phyloP scores from a whole-genome alignment of 2,797 vertebrate genomes.

The Lophotriccus pileatus region DNA sequence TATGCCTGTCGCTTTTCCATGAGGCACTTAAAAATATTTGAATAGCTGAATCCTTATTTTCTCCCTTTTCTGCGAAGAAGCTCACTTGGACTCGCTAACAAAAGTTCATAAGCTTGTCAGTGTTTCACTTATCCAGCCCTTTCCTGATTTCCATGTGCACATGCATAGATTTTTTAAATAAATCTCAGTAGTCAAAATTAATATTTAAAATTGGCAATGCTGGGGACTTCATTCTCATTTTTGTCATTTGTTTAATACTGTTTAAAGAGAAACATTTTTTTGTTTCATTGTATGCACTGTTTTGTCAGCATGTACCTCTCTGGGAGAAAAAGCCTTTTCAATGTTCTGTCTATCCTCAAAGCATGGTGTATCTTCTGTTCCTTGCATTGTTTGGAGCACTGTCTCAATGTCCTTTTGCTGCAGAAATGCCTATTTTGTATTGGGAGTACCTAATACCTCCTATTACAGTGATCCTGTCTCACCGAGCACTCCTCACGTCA shows the following conservation, averaged over 20 bases:
- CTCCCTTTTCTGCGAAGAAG: conserved; percentile 26
- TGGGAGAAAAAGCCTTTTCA: conserved; percentile 67
- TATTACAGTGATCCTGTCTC: conserved; percentile 77
- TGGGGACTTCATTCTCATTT: conserved; percentile 82
- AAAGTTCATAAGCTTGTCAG: conserved; percentile 50
- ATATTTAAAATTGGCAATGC: conserved; percentile 66
- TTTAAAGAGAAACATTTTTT: conserved; percentile 67
- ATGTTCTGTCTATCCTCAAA: conserved; percentile 74
- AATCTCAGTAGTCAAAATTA: conserved; percentile 25
- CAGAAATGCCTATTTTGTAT: conserved; percentile 70
- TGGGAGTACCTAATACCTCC: conserved; percentile 63
- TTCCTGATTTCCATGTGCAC: conserved; percentile 56
- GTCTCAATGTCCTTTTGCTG: conserved; percentile 74
- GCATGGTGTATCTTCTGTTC: conserved; percentile 81
- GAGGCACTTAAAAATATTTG: not conserved
- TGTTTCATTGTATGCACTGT: conserved; percentile 76
- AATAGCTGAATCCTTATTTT: not conserved
- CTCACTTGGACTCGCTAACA: conserved; percentile 65
- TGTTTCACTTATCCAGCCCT: conserved; percentile 37
- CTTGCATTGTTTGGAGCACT: conserved; percentile 73
- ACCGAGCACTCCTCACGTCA: not conserved
- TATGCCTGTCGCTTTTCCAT: not conserved
- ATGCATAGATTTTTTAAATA: conserved; percentile 43
- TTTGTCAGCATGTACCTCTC: conserved; percentile 80
- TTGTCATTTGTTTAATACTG: conserved; percentile 85